Conservation (phyloP, 2,888 invertebrate genomes). For the Drosophila limbata region DNA sequence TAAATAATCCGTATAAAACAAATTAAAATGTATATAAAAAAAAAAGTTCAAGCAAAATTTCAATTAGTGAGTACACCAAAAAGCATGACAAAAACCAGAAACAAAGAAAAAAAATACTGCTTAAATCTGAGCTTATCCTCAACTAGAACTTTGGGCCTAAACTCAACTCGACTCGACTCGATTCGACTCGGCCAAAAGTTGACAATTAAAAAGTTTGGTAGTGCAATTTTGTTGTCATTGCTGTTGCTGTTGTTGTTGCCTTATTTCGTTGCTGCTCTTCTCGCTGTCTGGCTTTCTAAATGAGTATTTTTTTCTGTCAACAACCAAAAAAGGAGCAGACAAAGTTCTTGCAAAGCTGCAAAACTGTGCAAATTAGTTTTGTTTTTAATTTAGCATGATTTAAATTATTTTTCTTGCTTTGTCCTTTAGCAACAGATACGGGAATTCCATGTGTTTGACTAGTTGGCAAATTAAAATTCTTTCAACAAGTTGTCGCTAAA, state of each 20-base stretch:
- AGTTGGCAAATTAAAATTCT: constrained; percentile 59
- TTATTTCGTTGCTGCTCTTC: constrained; percentile 32
- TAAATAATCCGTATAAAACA: constrained; percentile 29
- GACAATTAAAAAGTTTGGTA: constrained; percentile 78
- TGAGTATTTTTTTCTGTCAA: constrained; percentile 55
- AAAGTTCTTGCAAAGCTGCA: constrained; percentile 61
- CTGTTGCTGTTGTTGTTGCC: constrained; percentile 33
- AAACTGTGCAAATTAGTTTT: constrained; percentile 77
- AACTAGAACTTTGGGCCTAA: constrained; percentile 35
- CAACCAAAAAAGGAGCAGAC: constrained; percentile 47
- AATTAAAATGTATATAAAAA: constrained; percentile 7
- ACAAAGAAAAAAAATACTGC: constrained; percentile 12
- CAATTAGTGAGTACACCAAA: constrained; percentile 56
- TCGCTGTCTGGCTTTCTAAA: constrained; percentile 41
- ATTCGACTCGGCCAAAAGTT: constrained; percentile 63
- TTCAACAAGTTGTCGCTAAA: constrained; percentile 63
- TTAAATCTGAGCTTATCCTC: constrained; percentile 29
- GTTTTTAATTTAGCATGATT: constrained; percentile 63
- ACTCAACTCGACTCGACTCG: constrained; percentile 22
- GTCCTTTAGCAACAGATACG: constrained; percentile 1
- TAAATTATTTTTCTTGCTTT: constrained; percentile 50
- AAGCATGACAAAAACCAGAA: constrained; percentile 10
- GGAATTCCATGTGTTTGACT: constrained; percentile 37
- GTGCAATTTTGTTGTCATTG: constrained; percentile 48
- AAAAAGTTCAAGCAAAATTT: constrained; percentile 54